Percentiles rank a stretch among this genome's conserved stretches.
phyloP scores from a whole-genome alignment of 1,140 invertebrate genomes.

The Coptotermes formosanus region DNA sequence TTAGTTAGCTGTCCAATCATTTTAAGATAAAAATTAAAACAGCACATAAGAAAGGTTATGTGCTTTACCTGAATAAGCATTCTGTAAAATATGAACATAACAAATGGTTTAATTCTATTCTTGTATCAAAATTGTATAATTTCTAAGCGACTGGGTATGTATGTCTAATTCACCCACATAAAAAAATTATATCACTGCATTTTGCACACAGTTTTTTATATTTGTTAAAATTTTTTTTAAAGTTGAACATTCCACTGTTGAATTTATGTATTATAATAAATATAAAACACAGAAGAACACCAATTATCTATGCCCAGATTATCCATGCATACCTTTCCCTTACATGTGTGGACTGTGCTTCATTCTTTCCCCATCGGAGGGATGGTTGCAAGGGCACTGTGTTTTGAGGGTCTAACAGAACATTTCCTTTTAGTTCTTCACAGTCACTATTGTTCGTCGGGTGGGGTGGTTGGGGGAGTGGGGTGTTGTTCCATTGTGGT shows the following conservation, averaged over 20 bases:
- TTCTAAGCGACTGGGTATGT: background rate
- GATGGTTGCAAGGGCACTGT: no score
- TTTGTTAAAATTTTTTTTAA: background rate
- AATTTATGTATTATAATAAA: background rate
- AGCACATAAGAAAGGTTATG: background rate
- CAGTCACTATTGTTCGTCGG: no score
- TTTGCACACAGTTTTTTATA: background rate
- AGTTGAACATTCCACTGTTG: background rate
- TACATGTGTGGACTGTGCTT: no score
- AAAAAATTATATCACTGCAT: background rate
- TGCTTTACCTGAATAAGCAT: background rate
- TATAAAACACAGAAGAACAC: background rate
- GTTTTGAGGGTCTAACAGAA: no score
- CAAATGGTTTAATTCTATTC: background rate
- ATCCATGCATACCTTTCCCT: no score
- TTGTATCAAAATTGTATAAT: slow-evolving; percentile 7
- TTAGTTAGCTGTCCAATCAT: background rate
- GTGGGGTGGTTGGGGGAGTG: no score
- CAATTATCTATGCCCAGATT: no score
- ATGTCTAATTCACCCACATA: background rate
- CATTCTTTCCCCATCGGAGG: no score
- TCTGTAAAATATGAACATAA: background rate
- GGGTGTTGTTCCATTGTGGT: no score
- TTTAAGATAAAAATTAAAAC: background rate
- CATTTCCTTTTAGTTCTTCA: no score